phyloP scores from a whole-genome alignment of 2,888 invertebrate species.

The Eupithecia vulgata region DNA sequence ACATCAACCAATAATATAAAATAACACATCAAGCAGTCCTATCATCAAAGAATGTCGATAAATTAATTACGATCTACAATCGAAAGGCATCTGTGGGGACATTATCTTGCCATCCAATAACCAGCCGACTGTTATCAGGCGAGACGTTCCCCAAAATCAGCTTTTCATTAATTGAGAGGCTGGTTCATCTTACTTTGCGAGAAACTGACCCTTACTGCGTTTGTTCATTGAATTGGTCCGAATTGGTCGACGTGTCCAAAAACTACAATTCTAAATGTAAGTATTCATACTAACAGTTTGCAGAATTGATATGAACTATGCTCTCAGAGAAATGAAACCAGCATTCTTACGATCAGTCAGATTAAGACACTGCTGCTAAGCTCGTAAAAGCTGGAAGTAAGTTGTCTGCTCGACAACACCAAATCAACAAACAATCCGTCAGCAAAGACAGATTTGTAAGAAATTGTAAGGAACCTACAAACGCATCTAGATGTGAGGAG shows the following conservation, averaged over 20 bases:
- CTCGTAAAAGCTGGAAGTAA: not conserved
- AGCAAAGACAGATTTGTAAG: constrained; percentile 10
- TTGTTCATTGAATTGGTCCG: constrained; percentile 23
- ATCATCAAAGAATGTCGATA: constrained; percentile 30
- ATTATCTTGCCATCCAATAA: constrained; percentile 67
- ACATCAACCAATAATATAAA: not conserved
- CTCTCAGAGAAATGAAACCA: not conserved
- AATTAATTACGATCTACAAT: constrained; percentile 62
- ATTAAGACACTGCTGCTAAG: not conserved
- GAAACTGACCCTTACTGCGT: constrained; percentile 55
- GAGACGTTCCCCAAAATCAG: constrained; percentile 70
- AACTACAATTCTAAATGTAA: no score
- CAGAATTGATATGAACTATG: not conserved
- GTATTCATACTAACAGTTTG: no score
- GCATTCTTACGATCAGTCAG: not conserved
- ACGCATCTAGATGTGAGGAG: constrained; percentile 31
- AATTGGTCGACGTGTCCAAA: not conserved
- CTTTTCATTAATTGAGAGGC: constrained; percentile 76
- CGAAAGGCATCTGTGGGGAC: constrained; percentile 54
- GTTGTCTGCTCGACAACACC: constrained; percentile 5
- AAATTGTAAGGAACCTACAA: constrained; percentile 20
- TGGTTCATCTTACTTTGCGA: constrained; percentile 64
- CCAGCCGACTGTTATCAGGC: constrained; percentile 60
- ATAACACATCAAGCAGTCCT: not conserved
- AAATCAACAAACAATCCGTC: constrained; percentile 12